These are phyloP conservation scores for Hydrotaea diabolus DNA, from an alignment of 2,888 invertebrate species.

Conservation along the genomic window DNA sequence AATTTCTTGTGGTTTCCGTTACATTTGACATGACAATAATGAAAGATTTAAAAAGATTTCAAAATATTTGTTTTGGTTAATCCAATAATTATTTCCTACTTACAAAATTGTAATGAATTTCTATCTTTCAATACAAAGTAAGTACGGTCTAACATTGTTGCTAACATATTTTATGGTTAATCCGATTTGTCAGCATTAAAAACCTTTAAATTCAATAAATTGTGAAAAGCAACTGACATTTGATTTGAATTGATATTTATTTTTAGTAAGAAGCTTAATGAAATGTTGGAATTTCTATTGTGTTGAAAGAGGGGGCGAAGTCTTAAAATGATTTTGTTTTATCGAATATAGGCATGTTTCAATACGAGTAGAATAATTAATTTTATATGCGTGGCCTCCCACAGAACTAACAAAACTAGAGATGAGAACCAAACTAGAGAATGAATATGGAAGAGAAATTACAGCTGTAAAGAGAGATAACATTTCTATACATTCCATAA, in stretches of 20 bases:
- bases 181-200: constrained; percentile 54
- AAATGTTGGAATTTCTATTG: not conserved
- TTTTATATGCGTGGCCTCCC: too few species aligned
- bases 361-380: too few species aligned
- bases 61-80: constrained; percentile 55
- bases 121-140: not conserved
- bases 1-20: too few species aligned
- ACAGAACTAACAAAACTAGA: too few species aligned
- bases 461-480: too few species aligned
- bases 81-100: constrained; percentile 62
- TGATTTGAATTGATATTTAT: not conserved
- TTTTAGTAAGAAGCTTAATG: constrained; percentile 28
- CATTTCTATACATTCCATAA: too few species aligned
- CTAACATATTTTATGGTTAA: constrained; percentile 37
- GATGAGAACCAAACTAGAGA: too few species aligned
- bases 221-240: not conserved
- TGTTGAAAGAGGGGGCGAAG: too few species aligned
- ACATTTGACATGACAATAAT: too few species aligned
- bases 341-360: too few species aligned
- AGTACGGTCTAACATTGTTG: constrained; percentile 26
- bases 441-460: too few species aligned
- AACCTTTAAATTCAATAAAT: constrained; percentile 45
- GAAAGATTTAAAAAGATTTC: constrained; percentile 36
- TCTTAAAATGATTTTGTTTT: too few species aligned
- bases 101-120: constrained; percentile 37